phyloP scores from a whole-genome alignment of 2,888 invertebrate species.

The Rugalucina vietnamica region DNA sequence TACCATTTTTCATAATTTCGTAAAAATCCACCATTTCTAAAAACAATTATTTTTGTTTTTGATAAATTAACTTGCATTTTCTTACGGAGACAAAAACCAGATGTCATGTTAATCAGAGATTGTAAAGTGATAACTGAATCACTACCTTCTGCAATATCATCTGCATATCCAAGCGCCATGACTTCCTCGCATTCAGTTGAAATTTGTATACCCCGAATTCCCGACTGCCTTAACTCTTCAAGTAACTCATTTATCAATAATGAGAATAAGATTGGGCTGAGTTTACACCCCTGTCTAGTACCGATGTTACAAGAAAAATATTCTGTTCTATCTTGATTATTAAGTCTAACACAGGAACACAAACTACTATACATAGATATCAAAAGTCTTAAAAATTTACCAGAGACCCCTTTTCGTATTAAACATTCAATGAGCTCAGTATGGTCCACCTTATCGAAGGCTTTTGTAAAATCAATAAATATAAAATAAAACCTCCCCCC shows the following conservation, averaged over 20 bases:
- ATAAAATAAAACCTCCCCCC: too few species aligned
- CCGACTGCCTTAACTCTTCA: not conserved
- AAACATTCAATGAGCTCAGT: not conserved
- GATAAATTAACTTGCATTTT: not conserved
- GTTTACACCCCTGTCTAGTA: not conserved
- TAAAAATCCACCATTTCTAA: not conserved
- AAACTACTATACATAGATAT: not conserved
- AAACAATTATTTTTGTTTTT: not conserved
- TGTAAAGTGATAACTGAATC: not conserved
- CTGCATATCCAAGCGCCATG: not conserved
- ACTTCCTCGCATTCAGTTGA: not conserved
- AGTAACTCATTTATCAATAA: not conserved
- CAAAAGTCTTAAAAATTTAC: not conserved
- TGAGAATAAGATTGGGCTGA: not conserved
- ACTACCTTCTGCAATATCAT: not conserved
- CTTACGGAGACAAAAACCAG: not conserved
- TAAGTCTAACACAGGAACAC: not conserved
- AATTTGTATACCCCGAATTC: not conserved
- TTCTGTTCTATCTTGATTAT: not conserved
- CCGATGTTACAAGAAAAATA: not conserved
- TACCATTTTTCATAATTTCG: not conserved
- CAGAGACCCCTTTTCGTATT: not conserved
- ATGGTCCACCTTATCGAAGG: too few species aligned
- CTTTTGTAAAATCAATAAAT: too few species aligned
- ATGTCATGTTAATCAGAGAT: not conserved